A percentile compares a stretch with the other conserved stretches of the same genome.
phyloP scores from a whole-genome alignment of 2,797 vertebrate genomes.

The Valencia hispanica region DNA sequence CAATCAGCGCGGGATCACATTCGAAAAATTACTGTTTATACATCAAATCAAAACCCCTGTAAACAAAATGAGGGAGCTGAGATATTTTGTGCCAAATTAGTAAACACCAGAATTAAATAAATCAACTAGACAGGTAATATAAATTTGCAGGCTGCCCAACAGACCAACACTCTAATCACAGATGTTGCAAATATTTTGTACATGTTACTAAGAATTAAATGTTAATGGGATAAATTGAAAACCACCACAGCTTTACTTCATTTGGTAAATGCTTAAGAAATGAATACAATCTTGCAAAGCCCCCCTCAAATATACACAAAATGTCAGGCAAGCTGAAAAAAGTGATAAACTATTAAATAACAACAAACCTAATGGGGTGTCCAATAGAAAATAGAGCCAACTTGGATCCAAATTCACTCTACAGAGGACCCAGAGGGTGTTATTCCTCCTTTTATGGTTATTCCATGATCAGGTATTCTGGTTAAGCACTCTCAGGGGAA shows the following conservation, averaged over 20 bases:
- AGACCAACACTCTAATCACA: neutral
- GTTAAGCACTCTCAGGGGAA: constrained; percentile 63
- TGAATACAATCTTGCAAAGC: neutral
- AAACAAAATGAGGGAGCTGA: neutral
- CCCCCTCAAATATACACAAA: neutral
- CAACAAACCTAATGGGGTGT: neutral
- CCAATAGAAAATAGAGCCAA: neutral
- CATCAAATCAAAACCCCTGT: neutral
- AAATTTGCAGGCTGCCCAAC: neutral
- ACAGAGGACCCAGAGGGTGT: constrained; percentile 37
- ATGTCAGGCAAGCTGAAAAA: neutral
- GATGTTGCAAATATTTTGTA: neutral
- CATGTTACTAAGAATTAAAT: neutral
- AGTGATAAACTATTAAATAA: neutral
- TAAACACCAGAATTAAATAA: too few relatives aligned
- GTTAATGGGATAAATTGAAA: neutral
- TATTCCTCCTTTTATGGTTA: constrained; percentile 70
- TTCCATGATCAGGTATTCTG: constrained; percentile 68
- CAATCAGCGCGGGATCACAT: neutral
- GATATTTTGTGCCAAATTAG: neutral
- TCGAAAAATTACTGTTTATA: neutral
- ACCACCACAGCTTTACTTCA: neutral
- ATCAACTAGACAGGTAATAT: too few relatives aligned
- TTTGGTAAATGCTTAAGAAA: too few relatives aligned
- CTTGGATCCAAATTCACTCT: neutral